These are phyloP conservation scores for Platycnemis pennipes DNA, from an alignment of 2,888 invertebrate species.

Conservation along the genomic window DNA sequence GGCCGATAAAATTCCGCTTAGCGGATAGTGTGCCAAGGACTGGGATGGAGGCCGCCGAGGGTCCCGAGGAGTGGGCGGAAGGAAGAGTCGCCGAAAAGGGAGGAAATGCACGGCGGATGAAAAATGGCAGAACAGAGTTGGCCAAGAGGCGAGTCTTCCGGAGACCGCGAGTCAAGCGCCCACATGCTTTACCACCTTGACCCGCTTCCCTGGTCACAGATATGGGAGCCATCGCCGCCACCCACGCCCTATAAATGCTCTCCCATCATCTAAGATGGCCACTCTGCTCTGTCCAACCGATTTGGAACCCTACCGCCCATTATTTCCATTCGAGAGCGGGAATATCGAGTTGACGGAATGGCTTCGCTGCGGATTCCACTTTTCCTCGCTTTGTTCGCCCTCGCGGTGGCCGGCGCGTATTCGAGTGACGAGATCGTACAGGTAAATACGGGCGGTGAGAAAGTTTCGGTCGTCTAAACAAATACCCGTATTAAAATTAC, in stretches of 20 bases:
- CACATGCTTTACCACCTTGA: conserved; percentile 52
- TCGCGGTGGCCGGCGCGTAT: not conserved
- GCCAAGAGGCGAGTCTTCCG: not conserved
- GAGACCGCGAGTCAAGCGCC: not conserved
- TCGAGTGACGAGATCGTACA: not conserved
- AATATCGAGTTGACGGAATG: conserved; percentile 11
- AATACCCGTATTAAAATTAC: too few relatives aligned
- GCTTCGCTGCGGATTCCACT: not conserved
- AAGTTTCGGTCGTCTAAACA: not conserved
- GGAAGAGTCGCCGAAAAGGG: not conserved
- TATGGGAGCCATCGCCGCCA: conserved; percentile 20
- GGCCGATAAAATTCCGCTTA: not conserved
- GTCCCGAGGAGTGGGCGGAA: not conserved
- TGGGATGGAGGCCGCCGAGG: not conserved
- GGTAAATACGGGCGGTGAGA: not conserved
- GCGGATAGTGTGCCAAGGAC: conserved; percentile 16
- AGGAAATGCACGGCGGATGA: not conserved
- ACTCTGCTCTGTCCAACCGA: conserved; percentile 18
- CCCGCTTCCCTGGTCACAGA: conserved; percentile 43
- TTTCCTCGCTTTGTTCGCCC: not conserved
- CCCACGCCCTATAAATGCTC: conserved; percentile 63
- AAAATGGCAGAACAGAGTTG: not conserved
- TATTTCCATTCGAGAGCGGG: not conserved
- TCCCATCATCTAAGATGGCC: not conserved
- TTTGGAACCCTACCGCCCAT: not conserved